Percentiles rank a stretch among this genome's conserved stretches.
Evolutionary conservation across 2,888 invertebrate species (phyloP).

Genomic region (Tenodera sinensis): DNA sequence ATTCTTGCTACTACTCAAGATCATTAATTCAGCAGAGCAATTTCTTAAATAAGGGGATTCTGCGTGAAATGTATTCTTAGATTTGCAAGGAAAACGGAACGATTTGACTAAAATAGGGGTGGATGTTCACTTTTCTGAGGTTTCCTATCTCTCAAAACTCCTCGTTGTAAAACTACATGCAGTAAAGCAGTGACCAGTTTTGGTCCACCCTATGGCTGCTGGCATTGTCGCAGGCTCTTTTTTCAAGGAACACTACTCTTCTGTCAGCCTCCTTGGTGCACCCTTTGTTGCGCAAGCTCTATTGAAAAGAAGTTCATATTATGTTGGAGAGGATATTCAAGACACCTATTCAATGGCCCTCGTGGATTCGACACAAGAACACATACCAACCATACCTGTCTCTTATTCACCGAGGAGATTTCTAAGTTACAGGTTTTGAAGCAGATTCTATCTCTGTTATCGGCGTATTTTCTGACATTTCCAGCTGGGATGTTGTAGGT

Average conservation of each 20-base stretch:
- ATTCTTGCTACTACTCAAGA: too few relatives aligned
- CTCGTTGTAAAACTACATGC: neutral
- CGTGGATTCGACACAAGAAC: neutral
- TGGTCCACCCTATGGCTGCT: neutral
- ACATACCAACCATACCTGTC: neutral
- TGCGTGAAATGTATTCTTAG: too few relatives aligned
- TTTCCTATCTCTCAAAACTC: neutral
- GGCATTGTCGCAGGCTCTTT: neutral
- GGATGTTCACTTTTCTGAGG: too few relatives aligned
- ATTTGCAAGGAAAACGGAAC: too few relatives aligned
- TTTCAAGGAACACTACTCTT: neutral
- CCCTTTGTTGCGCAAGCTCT: neutral
- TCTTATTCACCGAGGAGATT: neutral
- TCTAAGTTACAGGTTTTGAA: neutral
- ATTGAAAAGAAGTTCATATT: neutral
- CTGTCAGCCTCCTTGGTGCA: neutral
- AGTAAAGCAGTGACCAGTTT: neutral
- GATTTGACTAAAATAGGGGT: too few relatives aligned
- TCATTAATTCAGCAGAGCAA: too few relatives aligned
- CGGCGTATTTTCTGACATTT: neutral
- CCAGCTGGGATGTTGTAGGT: neutral
- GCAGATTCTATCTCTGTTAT: neutral
- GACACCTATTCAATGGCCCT: neutral
- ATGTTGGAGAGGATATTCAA: neutral
- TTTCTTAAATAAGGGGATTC: too few relatives aligned